Conservation (phyloP, 2,113 vertebrate species). For the Microcebus griseorufus region DNA sequence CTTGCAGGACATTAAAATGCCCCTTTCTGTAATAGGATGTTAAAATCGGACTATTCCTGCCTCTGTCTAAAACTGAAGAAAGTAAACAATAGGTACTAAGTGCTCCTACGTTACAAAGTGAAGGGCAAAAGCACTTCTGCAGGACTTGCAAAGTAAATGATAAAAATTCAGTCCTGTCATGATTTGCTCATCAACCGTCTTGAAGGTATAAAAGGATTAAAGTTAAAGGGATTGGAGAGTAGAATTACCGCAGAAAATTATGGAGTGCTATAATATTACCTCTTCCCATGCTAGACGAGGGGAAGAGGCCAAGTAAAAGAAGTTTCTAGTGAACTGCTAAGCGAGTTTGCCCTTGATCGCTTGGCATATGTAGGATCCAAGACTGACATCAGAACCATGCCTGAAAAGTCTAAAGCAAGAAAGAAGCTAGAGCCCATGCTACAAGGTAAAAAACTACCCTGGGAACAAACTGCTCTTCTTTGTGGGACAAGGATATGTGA, state of each 20-base stretch:
- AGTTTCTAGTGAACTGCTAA: neutral
- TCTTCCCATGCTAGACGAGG: neutral
- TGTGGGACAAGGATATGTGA: neutral
- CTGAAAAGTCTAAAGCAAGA: neutral
- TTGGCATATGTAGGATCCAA: neutral
- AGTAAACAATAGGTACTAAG: slow-evolving; percentile 19
- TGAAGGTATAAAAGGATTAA: neutral
- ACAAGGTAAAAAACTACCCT: neutral
- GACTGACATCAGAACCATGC: neutral
- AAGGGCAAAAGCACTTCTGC: neutral
- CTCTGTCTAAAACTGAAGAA: slow-evolving; percentile 19
- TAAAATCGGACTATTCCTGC: slow-evolving; percentile 51
- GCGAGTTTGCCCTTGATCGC: neutral
- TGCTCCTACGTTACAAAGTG: neutral
- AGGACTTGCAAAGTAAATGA: neutral
- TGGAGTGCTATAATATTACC: neutral
- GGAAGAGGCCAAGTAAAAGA: neutral
- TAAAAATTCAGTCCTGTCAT: neutral
- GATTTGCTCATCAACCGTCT: neutral
- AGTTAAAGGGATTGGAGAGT: neutral
- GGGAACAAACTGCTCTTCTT: neutral
- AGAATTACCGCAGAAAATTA: neutral
- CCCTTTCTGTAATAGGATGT: slow-evolving; percentile 40
- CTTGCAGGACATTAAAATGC: slow-evolving; percentile 29
- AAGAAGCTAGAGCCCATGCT: neutral